Evolutionary conservation across 1,140 invertebrate species (phyloP), one percentile per base, ranked within the genome.

Genomic region (Panagrolaimus sp.): DNA sequence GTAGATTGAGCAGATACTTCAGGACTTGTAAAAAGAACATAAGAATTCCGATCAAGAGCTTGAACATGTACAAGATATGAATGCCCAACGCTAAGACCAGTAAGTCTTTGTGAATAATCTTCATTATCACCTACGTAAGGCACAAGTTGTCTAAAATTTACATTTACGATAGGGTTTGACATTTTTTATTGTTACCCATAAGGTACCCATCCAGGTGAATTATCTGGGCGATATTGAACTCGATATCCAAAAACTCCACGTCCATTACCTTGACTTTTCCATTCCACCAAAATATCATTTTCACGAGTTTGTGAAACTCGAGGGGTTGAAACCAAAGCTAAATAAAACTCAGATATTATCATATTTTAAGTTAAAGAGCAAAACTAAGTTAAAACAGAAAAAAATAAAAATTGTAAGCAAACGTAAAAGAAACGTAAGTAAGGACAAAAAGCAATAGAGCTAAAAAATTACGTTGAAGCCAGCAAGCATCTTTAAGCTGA

Each of bases 101-200:
- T 81, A 55, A 82, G 64, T n/a, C 47, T 65, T 45, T 79, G 75
- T 26, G 68, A 68, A 68, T 82, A 83, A 15, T 82, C 72, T 69
- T 81, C 68, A 47, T 78, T 68, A 64, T 83, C 80, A 15, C 80
- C 82, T 14, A 81, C 80, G 52, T 83, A 82, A 43, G 80, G 80
- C 24, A 82, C 80, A 15, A 83, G 63, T 76, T 83, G 80, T 46
- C 80, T 82, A 26, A 6, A 80, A 21, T 28, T 1, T n/a, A 63
- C 67, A 24, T 9, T 48, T 62, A 65, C 21, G 55, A 15, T 73
- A 10, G 28, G 21, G n/a, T 72, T 65, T 15, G 48, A n/a, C 2
- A 26, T 5, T 45, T 55, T n/a, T n/a, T 26, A 72, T 44, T 48
- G 69, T 4, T 68, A 82, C 75, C 82, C 82, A 66, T 82, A 83